Percentiles rank a stretch among this genome's conserved stretches.
phyloP scores from a whole-genome alignment of 2,888 invertebrate species.

The Tipula lateralis region DNA sequence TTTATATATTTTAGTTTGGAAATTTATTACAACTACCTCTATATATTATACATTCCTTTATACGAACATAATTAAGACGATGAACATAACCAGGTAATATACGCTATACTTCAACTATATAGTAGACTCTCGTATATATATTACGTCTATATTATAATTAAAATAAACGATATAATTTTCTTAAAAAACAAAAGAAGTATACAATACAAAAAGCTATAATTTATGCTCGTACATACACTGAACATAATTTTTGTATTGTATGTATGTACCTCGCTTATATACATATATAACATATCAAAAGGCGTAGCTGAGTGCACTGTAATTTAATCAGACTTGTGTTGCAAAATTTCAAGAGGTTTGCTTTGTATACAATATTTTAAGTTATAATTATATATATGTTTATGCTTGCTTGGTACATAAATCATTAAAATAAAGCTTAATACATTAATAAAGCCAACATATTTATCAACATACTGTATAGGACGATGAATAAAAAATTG shows the following conservation, averaged over 20 bases:
- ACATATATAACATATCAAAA: not conserved
- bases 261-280: too few species aligned
- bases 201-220: not conserved
- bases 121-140: not conserved
- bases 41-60: not conserved
- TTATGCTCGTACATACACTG: not conserved
- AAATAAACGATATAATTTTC: not conserved
- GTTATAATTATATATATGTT: not conserved
- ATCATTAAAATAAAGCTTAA: not conserved
- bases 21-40: not conserved
- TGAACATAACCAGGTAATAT: not conserved
- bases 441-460: not conserved
- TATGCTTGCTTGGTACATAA: too few species aligned
- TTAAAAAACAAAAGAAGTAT: not conserved
- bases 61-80: conserved; percentile 13
- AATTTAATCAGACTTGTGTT: not conserved
- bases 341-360: not conserved
- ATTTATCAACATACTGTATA: not conserved
- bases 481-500: not conserved
- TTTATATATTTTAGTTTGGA: not conserved
- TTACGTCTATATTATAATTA: not conserved
- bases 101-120: not conserved
- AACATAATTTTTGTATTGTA: not conserved
- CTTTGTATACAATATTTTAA: not conserved
- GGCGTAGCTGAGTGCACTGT: not conserved